phyloP scores from a whole-genome alignment of 2,797 vertebrate species.

The Rhinophrynus dorsalis region DNA sequence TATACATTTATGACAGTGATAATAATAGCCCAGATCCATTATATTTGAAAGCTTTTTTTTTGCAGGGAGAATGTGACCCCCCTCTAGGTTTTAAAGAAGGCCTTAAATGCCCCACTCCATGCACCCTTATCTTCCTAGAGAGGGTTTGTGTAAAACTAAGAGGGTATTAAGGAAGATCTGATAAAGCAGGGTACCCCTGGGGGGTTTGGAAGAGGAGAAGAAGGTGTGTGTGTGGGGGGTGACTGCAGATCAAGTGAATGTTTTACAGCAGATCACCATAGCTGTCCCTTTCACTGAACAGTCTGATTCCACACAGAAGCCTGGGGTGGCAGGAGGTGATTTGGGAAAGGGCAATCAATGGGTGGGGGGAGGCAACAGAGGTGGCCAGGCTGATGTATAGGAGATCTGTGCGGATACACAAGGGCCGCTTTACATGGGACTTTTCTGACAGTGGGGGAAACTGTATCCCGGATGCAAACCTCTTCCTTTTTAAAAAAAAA shows the following conservation, averaged over 20 bases:
- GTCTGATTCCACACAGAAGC: too few relatives aligned
- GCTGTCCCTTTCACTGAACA: too few relatives aligned
- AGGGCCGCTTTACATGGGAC: too few relatives aligned
- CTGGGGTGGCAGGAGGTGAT: too few relatives aligned
- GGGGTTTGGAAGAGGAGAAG: not conserved
- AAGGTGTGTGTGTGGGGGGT: too few relatives aligned
- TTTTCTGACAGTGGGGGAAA: too few relatives aligned
- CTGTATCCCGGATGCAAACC: too few relatives aligned
- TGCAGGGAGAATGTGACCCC: not conserved
- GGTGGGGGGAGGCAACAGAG: not conserved
- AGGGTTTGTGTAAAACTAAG: not conserved
- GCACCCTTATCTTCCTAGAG: constrained; percentile 1
- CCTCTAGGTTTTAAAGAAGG: not conserved
- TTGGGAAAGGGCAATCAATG: not conserved
- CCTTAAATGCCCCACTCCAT: not conserved
- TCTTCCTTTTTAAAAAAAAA: too few relatives aligned
- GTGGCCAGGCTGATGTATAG: not conserved
- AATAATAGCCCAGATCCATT: constrained; percentile 8
- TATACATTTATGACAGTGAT: too few relatives aligned
- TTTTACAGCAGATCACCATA: too few relatives aligned
- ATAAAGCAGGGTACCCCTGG: not conserved
- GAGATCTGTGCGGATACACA: too few relatives aligned
- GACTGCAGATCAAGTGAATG: too few relatives aligned
- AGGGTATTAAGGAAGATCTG: not conserved
- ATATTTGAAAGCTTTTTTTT: not conserved